Conservation (phyloP, 2,888 invertebrate species). For the Nomada flava region DNA sequence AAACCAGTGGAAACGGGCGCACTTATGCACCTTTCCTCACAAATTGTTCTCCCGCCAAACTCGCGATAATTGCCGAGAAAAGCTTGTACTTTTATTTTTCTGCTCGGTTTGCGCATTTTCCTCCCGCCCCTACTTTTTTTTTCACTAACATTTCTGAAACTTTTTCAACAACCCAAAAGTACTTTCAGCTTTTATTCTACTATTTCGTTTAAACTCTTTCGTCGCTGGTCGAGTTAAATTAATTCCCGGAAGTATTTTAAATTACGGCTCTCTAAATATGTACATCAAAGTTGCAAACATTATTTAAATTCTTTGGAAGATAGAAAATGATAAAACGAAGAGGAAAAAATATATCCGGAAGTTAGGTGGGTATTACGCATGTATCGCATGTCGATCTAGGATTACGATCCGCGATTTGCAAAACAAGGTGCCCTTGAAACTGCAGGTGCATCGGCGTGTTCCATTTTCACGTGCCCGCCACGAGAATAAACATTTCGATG, state of each 20-base stretch:
- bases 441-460: neutral
- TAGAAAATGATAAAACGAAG: neutral
- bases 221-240: neutral
- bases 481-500: neutral
- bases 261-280: too few species aligned
- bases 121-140: neutral
- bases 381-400: constrained; percentile 9
- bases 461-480: neutral
- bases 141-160: neutral
- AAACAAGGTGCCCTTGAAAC: constrained; percentile 30
- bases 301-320: neutral
- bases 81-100: constrained; percentile 4
- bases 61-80: constrained; percentile 22
- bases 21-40: neutral
- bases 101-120: neutral
- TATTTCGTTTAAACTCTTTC: neutral
- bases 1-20: neutral
- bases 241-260: neutral
- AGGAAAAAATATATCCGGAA: neutral
- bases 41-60: neutral
- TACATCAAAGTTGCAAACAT: neutral
- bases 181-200: neutral
- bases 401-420: constrained; percentile 15
- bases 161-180: neutral
- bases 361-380: neutral